Evolutionary conservation across 1,140 invertebrate genomes (phyloP).

Genomic region (Drosophila ambigua): DNA sequence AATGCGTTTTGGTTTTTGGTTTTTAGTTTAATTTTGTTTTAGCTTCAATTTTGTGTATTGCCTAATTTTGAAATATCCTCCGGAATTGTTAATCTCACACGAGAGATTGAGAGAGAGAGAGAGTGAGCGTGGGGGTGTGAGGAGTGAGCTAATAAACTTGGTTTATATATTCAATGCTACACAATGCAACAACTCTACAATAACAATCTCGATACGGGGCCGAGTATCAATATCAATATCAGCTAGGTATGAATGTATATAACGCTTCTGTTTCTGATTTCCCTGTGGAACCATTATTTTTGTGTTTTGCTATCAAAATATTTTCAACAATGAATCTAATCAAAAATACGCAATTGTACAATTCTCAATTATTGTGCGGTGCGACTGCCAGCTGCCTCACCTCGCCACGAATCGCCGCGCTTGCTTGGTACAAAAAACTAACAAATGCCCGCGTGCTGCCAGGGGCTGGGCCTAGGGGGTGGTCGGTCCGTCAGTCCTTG

Average conservation of each 20-base stretch:
- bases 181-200: conserved; percentile 77
- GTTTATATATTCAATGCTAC: conserved; percentile 65
- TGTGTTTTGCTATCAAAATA: conserved; percentile 63
- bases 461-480: conserved; percentile 1
- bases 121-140: conserved; percentile 12
- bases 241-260: conserved; percentile 57
- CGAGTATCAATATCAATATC: conserved; percentile 38
- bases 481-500: conserved; percentile 18
- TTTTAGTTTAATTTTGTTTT: conserved; percentile 23
- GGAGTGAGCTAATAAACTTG: conserved; percentile 59
- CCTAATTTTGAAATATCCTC: conserved; percentile 43
- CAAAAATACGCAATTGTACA: conserved; percentile 67
- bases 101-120: background rate
- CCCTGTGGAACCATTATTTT: background rate
- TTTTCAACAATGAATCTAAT: conserved; percentile 70
- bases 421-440: conserved; percentile 56
- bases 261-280: conserved; percentile 27
- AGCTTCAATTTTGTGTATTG: conserved; percentile 13
- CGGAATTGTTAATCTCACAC: conserved; percentile 44
- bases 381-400: conserved; percentile 39
- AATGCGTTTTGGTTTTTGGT: conserved; percentile 40
- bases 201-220: conserved; percentile 61
- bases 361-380: conserved; percentile 64
- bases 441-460: conserved; percentile 36
- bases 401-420: background rate